Percentiles rank a stretch among this genome's conserved stretches.
Conservation (phyloP, 2,797 vertebrate genomes). For the Acanthurus tractus region DNA sequence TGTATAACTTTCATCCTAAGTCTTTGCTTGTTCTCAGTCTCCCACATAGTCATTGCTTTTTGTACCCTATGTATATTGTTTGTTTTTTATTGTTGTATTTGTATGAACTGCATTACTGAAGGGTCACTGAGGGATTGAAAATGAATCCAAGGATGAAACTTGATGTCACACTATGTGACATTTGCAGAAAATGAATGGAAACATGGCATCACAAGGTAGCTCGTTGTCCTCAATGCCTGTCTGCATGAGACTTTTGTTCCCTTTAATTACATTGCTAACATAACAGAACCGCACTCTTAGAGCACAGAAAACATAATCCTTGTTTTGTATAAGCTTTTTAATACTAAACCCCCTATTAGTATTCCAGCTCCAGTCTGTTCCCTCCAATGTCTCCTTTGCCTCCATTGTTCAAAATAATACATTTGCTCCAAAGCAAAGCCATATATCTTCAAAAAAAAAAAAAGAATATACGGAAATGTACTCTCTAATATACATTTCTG, state of each 20-base stretch:
- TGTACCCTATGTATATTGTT: not conserved
- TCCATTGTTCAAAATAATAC: slow-evolving; percentile 57
- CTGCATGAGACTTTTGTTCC: not conserved
- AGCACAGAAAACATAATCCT: slow-evolving; percentile 44
- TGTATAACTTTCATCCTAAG: not conserved
- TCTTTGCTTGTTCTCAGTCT: not conserved
- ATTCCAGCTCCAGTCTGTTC: slow-evolving; percentile 56
- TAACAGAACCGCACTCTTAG: slow-evolving; percentile 36
- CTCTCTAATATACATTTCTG: slow-evolving; percentile 46
- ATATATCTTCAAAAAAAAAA: slow-evolving; percentile 64
- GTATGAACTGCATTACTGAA: not conserved
- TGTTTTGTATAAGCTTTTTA: slow-evolving; percentile 53
- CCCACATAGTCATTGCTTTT: not conserved
- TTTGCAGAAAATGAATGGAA: slow-evolving; percentile 15
- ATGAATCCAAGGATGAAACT: slow-evolving; percentile 1
- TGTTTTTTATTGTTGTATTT: not conserved
- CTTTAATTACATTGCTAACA: slow-evolving; percentile 23
- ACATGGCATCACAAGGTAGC: not conserved
- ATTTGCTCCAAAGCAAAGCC: slow-evolving; percentile 55
- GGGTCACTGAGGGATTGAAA: slow-evolving; percentile 1
- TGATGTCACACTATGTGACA: slow-evolving; percentile 3
- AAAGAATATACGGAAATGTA: slow-evolving; percentile 53
- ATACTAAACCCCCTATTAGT: slow-evolving; percentile 64
- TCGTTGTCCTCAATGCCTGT: not conserved
- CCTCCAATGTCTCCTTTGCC: slow-evolving; percentile 40